These are phyloP conservation scores for Zaprionus davidi DNA, from an alignment of 1,140 invertebrate species.

Conservation along the genomic window DNA sequence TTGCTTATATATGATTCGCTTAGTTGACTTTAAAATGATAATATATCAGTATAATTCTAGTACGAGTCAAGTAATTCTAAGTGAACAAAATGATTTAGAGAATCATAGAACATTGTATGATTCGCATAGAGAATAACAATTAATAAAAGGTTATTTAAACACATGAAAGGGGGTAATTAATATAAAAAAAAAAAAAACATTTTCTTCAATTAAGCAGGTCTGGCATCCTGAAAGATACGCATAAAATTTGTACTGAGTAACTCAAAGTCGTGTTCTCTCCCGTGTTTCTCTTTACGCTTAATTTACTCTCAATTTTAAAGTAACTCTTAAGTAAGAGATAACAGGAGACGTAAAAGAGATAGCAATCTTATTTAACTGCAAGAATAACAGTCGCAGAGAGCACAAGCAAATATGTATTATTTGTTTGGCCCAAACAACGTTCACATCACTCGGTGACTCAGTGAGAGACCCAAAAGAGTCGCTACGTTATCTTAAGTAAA, in stretches of 20 bases:
- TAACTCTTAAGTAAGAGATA: not conserved
- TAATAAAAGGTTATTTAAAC: too few relatives aligned
- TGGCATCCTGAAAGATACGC: too few relatives aligned
- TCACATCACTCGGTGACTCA: not conserved
- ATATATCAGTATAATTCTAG: not conserved
- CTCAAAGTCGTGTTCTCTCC: not conserved
- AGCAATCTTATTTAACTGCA: not conserved
- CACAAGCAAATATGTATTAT: not conserved
- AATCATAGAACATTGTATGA: too few relatives aligned
- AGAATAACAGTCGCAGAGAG: not conserved
- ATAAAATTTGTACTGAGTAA: not conserved
- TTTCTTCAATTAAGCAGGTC: too few relatives aligned
- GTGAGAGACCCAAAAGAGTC: not conserved
- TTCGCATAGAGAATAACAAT: too few relatives aligned
- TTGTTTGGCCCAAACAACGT: not conserved
- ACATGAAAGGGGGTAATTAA: too few relatives aligned
- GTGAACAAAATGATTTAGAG: not conserved
- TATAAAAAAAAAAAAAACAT: too few relatives aligned
- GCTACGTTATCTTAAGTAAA: not conserved
- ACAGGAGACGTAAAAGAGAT: not conserved
- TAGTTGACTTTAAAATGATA: not conserved
- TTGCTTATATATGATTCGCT: not conserved
- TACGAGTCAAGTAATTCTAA: accelerated
- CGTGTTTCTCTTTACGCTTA: not conserved
- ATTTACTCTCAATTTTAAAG: not conserved